Percentiles rank a stretch among this genome's conserved stretches.
phyloP scores from a whole-genome alignment of 2,113 vertebrate species.

The Syrrhaptes paradoxus region DNA sequence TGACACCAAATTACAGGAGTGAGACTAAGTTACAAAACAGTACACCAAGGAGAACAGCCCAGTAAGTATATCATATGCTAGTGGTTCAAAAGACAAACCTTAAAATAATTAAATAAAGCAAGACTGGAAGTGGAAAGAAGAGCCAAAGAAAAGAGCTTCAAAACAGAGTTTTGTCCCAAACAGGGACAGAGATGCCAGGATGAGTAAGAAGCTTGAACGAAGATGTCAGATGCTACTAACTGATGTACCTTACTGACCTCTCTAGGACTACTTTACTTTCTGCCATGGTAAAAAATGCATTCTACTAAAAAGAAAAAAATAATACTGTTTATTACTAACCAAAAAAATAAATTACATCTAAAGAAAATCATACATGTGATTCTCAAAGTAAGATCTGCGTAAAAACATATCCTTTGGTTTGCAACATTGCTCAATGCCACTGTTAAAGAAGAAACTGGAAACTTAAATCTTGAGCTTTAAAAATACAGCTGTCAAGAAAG shows the following conservation, averaged over 20 bases:
- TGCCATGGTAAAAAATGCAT: neutral
- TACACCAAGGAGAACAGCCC: neutral
- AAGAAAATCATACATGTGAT: neutral
- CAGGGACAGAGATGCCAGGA: neutral
- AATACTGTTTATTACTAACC: neutral
- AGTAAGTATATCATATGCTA: neutral
- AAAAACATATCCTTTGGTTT: neutral
- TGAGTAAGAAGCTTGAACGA: neutral
- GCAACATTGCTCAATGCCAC: neutral
- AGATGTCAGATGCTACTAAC: neutral
- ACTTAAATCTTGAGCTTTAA: neutral
- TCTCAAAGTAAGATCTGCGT: neutral
- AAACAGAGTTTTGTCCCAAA: neutral
- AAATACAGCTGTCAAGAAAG: slow-evolving; percentile 14
- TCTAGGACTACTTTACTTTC: neutral
- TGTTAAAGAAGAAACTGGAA: neutral
- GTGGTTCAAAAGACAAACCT: neutral
- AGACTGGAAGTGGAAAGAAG: neutral
- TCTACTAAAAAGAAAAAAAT: neutral
- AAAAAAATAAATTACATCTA: neutral
- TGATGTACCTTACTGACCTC: neutral
- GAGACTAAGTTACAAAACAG: neutral
- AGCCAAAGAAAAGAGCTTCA: neutral
- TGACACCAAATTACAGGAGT: neutral
- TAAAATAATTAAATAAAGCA: neutral